Base-by-base conservation (phyloP, 2,113 vertebrate species). In the Morone saxatilis region DNA sequence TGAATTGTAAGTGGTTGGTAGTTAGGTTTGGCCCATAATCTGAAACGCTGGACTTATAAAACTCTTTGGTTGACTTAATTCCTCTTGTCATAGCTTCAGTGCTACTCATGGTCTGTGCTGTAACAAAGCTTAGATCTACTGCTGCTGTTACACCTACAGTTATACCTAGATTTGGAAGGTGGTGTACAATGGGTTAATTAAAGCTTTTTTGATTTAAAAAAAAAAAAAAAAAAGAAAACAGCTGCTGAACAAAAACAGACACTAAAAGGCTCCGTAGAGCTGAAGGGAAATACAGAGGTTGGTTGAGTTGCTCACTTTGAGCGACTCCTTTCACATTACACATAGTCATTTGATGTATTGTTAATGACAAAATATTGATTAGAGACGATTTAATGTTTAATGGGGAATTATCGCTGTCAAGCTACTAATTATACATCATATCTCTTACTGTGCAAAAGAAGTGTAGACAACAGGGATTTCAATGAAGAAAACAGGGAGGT, bases 161-260 rank as follows among this genome's bases (percentile, higher is more conserved):
- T 31, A 31, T 31, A 31, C 31, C 31, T 31, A 31, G 31, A 31
- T 31, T 31, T 57, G n/a, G 4, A 9, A 60, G 13, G 20, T 47
- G 19, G 16, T 19, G 8, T 6, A 17, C 8, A 36, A 9, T 50
- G 38, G 45, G 8, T 36, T 20, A 4, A 48, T 57, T 48, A 20
- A 10, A 59, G 5, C 17, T 0, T 60, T 72, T 65, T 36, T 19
- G 0, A 13, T 22, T 50, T 22, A 36, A 54, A 47, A 45, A n/a
- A n/a, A n/a, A 71, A 69, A 41, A n/a, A 1, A 16, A 4, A n/a
- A 20, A 5, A 13, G 14, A 19, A 43, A 25, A 45, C 40, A 17
- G 2, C 10, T 10, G 25, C 41, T 48, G 5, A 73, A 60, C 31
- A 31, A 31, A 31, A 31, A 31, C 2, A 8, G 6, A 20, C 1